Conservation (phyloP, 2,797 vertebrate species). For the Chaenodraco wilsoni region DNA sequence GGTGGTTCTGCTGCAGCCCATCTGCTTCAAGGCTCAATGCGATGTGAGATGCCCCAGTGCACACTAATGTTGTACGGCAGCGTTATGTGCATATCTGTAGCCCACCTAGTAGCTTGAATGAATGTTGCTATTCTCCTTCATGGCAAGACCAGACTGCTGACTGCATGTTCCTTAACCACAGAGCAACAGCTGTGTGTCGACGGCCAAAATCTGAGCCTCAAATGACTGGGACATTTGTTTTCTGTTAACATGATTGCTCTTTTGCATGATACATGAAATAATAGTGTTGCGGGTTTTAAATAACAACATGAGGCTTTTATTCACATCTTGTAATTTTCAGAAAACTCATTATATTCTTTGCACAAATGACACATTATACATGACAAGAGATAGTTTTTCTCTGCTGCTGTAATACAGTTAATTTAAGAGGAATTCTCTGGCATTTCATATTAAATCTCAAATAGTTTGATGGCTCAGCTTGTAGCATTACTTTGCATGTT, state of each 20-base stretch:
- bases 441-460: too few relatives aligned
- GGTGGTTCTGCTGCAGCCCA: slow-evolving; percentile 46
- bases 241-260: slow-evolving; percentile 1
- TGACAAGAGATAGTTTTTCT: not conserved
- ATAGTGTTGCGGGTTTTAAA: not conserved
- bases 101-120: slow-evolving; percentile 56
- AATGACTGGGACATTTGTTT: slow-evolving; percentile 17
- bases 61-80: slow-evolving; percentile 44
- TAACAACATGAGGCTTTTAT: not conserved
- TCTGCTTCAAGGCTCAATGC: slow-evolving; percentile 46
- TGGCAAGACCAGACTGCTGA: slow-evolving; percentile 27
- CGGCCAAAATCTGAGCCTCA: slow-evolving; percentile 6
- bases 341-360: not conserved
- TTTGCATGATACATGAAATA: not conserved
- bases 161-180: slow-evolving; percentile 26
- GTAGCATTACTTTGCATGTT: not conserved
- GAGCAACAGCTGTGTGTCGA: slow-evolving; percentile 1
- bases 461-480: not conserved
- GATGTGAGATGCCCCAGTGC: slow-evolving; percentile 39
- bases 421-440: not conserved
- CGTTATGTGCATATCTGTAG: slow-evolving; percentile 43
- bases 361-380: not conserved
- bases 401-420: not conserved
- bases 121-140: slow-evolving; percentile 44
- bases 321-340: not conserved